A percentile compares a stretch with the other conserved stretches of the same genome.
These are phyloP conservation scores for Bufo bufo DNA, from an alignment of 2,113 vertebrate genomes.

Conservation along the genomic window DNA sequence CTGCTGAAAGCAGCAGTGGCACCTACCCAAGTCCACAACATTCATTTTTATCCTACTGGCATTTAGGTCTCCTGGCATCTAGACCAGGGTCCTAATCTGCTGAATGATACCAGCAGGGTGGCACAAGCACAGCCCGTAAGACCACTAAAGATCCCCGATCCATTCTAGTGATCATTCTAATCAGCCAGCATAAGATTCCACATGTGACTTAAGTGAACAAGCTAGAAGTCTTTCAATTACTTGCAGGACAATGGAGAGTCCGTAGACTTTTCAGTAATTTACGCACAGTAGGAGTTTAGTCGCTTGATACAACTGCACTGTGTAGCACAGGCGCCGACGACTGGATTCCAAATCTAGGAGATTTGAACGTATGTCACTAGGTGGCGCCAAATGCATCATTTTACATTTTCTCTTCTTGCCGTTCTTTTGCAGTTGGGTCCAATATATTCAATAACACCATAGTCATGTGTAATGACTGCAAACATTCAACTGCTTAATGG, in stretches of 20 bases:
- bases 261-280: not conserved
- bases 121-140: constrained; percentile 36
- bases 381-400: constrained; percentile 11
- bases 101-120: constrained; percentile 37
- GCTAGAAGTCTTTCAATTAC: not conserved
- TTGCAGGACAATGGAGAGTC: not conserved
- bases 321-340: not conserved
- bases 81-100: not conserved
- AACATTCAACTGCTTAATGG: not conserved
- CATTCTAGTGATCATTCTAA: not conserved
- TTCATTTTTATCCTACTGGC: constrained; percentile 39
- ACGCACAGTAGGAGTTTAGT: not conserved
- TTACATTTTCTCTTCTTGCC: not conserved
- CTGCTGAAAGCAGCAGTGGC: constrained; percentile 7
- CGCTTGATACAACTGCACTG: constrained; percentile 1
- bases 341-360: not conserved
- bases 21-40: not conserved
- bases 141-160: constrained; percentile 2
- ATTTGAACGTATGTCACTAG: not conserved
- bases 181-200: constrained; percentile 21
- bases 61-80: constrained; percentile 5
- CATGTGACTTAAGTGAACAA: not conserved
- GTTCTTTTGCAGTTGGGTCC: not conserved
- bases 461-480: not conserved
- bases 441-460: not conserved